A percentile compares a stretch with the other conserved stretches of the same genome.
These are phyloP conservation scores for Corythornis vintsioides DNA, from an alignment of 2,113 vertebrate species.

Conservation along the genomic window DNA sequence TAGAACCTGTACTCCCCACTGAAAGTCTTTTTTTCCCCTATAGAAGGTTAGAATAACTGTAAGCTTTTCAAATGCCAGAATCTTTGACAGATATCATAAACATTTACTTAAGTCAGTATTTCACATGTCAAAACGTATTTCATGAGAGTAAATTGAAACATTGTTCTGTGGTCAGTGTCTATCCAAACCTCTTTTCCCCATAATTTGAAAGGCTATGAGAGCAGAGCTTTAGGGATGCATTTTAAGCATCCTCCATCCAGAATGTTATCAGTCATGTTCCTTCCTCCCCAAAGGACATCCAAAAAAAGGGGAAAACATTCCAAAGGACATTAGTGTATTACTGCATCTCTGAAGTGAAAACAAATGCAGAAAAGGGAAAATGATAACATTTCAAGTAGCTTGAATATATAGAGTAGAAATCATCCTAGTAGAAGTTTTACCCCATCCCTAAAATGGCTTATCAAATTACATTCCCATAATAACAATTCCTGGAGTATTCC, in stretches of 20 bases:
- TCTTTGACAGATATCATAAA: slow-evolving; percentile 53
- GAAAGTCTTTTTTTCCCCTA: slow-evolving; percentile 36
- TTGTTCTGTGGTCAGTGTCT: not conserved
- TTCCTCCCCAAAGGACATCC: not conserved
- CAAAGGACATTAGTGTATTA: slow-evolving; percentile 7
- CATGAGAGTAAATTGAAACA: not conserved
- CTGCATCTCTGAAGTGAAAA: not conserved
- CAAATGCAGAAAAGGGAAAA: not conserved
- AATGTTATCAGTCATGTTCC: not conserved
- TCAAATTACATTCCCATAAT: not conserved
- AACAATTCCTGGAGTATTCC: not conserved
- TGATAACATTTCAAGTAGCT: not conserved
- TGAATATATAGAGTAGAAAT: slow-evolving; percentile 9
- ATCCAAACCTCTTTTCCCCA: not conserved
- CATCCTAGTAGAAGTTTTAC: not conserved
- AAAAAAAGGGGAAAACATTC: not conserved
- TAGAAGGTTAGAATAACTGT: slow-evolving; percentile 47
- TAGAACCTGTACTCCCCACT: slow-evolving; percentile 31
- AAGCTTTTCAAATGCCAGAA: slow-evolving; percentile 59
- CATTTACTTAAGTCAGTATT: slow-evolving; percentile 32
- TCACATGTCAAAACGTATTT: slow-evolving; percentile 26
- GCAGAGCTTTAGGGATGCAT: not conserved
- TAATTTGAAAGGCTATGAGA: not conserved
- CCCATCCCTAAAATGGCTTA: slow-evolving; percentile 23
- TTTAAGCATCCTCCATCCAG: not conserved